Evolutionary conservation across 2,888 invertebrate genomes (phyloP).

Genomic region (Hofmannophila pseudospretella): DNA sequence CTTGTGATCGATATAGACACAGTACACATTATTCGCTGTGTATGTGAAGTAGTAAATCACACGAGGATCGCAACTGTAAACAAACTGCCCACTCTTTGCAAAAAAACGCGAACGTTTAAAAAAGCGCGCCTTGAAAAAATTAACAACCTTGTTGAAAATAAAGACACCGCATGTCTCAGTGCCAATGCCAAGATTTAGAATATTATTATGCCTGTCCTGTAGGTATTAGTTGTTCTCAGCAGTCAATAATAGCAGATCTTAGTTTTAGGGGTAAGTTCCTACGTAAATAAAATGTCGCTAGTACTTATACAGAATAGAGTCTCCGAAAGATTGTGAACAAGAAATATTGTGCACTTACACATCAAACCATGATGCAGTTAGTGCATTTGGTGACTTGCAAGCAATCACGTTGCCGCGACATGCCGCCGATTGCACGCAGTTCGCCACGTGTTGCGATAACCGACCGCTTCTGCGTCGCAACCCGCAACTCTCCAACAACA

Average conservation of each 20-base stretch:
- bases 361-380: no score
- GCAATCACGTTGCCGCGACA: slow-evolving; percentile 44
- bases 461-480: slow-evolving; percentile 40
- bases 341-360: no score
- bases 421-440: slow-evolving; percentile 42
- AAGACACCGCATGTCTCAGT: slow-evolving; percentile 28
- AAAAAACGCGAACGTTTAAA: slow-evolving; percentile 35
- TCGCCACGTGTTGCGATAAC: slow-evolving; percentile 56
- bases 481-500: no score
- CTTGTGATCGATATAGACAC: slow-evolving; percentile 38
- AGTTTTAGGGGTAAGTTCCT: no score
- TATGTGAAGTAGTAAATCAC: slow-evolving; percentile 48
- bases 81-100: slow-evolving; percentile 51
- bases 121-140: slow-evolving; percentile 37
- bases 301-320: no score
- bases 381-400: slow-evolving; percentile 23
- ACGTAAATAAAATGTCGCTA: no score
- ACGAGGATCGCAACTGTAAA: slow-evolving; percentile 48
- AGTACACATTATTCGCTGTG: slow-evolving; percentile 34
- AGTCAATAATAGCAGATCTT: no score
- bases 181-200: slow-evolving; percentile 30
- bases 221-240: background rate
- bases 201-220: background rate
- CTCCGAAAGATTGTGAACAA: no score
- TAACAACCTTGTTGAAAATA: slow-evolving; percentile 46